Base-by-base conservation (phyloP, 1,140 invertebrate species). In the Anoplophora glabripennis region DNA sequence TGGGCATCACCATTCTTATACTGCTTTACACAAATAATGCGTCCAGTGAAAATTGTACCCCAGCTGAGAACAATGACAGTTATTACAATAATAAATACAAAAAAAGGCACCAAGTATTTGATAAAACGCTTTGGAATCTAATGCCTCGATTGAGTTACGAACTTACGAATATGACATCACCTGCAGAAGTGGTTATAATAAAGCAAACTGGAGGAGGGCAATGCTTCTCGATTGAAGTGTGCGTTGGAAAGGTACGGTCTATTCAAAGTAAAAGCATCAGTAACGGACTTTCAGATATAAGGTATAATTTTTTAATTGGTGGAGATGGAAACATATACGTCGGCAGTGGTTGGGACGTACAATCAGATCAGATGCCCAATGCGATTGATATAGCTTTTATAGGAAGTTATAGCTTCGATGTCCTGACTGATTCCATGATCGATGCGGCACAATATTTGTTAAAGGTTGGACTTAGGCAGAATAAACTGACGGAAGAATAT, bases 271-370 rank as follows among this genome's bases (percentile, higher is more conserved):
- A 64, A 9, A 69, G 75, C 10, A 68, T 77, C 37, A 63, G 67
- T 1, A 59, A 72, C 33, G 53, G 48, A 21, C 64, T 71, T 11
- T 68, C 74, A 4, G 78, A 81, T 57, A 78, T 75, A 66, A 78
- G 79, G 17, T 87, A 86, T 66, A 89, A 83, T 70, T 89, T 89
- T 67, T 57, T 86, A 40, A 80, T 88, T 44, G 86, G 86, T 11
- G 85, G 84, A 41, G 86, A 88, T 61, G 85, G 82, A 0, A 76
- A 79, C 3, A 78, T 85, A 3, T 87, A 86, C 67, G 81, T 81
- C 63, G 86, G 81, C 0, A 73, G 85, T 14, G 85, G 83, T 0
- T 88, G 84, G 84, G 75, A 78, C 52, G 64, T 68, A 1, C 70
- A 78, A 17, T 83, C 84, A 36, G 77, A 79, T 17, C 81, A 83